phyloP scores from a whole-genome alignment of 2,888 invertebrate species.

The Agrochola lota region DNA sequence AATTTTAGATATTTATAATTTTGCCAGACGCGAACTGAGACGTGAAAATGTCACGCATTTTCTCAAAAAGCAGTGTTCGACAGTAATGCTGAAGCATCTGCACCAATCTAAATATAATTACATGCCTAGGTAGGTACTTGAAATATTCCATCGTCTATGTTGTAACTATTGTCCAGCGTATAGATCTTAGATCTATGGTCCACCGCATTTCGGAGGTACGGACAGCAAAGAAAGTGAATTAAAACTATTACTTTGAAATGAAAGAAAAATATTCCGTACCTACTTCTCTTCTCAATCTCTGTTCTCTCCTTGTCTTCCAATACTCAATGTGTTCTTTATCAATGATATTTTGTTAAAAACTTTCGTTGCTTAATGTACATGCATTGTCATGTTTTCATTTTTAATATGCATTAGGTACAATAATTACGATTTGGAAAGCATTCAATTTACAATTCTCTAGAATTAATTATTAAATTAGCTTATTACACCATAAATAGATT shows the following conservation, averaged over 20 bases:
- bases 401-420: conserved; percentile 21
- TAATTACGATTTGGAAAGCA: neutral
- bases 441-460: conserved; percentile 8
- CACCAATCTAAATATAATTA: neutral
- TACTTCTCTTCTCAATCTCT: neutral
- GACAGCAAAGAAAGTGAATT: neutral
- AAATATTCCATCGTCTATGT: neutral
- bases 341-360: neutral
- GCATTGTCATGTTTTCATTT: neutral
- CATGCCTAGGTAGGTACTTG: neutral
- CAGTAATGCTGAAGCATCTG: neutral
- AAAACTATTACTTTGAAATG: neutral
- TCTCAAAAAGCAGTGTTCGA: neutral
- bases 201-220: neutral
- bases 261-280: neutral
- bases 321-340: neutral
- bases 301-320: neutral
- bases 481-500: neutral
- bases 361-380: neutral
- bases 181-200: neutral
- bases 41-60: neutral
- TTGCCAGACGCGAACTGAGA: neutral
- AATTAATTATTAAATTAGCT: conserved; percentile 15
- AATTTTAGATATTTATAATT: conserved; percentile 10
- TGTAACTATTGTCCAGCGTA: neutral